Conservation (phyloP, 2,797 vertebrate genomes). For the Pyrocephalus nanus region DNA sequence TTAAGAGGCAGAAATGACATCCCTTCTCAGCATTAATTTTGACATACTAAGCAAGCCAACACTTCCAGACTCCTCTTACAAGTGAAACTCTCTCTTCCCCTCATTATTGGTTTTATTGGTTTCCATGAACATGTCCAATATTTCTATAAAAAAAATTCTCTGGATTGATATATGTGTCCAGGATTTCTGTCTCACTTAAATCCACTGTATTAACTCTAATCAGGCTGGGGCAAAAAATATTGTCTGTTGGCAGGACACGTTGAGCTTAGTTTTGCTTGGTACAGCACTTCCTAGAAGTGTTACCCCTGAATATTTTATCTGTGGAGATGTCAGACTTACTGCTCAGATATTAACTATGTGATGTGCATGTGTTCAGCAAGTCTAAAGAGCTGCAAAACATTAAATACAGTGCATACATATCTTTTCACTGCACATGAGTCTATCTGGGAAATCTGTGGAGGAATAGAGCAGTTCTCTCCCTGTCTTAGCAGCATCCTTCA, state of each 20-base stretch:
- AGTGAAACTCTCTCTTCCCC: background rate
- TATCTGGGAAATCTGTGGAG: background rate
- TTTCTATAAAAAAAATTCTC: background rate
- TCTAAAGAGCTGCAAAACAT: background rate
- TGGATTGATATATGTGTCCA: background rate
- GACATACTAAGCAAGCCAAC: background rate
- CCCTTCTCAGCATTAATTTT: background rate
- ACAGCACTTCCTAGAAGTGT: background rate
- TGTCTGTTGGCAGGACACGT: background rate
- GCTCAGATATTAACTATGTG: background rate
- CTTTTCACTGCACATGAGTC: background rate
- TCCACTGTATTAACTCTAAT: background rate
- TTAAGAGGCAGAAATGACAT: background rate
- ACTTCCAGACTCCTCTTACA: background rate
- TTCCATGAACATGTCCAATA: background rate
- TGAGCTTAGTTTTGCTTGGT: background rate
- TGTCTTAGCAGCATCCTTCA: background rate
- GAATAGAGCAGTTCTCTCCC: background rate
- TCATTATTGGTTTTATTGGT: background rate
- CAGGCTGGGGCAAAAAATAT: background rate
- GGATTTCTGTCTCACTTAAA: background rate
- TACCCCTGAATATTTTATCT: background rate
- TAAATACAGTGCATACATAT: background rate
- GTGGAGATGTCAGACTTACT: background rate
- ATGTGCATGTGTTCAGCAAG: background rate